Percentiles rank a stretch among this genome's conserved stretches.
Evolutionary conservation across 2,888 invertebrate genomes (phyloP).

Genomic region (Epinotia bilunana): DNA sequence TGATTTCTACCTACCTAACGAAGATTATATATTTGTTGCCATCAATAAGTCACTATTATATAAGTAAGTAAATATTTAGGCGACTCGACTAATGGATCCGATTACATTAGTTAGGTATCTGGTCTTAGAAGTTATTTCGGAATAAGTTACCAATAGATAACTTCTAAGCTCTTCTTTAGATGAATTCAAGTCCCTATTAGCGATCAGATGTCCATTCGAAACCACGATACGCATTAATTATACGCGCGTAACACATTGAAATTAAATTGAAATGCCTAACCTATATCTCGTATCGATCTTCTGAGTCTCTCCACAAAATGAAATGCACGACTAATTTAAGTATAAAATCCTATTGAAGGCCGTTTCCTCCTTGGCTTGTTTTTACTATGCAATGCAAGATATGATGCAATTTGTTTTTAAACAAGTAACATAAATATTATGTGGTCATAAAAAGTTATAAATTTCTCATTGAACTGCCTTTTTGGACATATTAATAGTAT

Average conservation of each 20-base stretch:
- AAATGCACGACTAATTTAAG: conserved; percentile 5
- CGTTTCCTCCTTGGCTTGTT: conserved; percentile 26
- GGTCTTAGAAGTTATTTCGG: too few species aligned
- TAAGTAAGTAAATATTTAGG: too few species aligned
- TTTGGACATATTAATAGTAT: conserved; percentile 31
- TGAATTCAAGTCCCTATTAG: too few species aligned
- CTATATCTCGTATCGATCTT: background rate
- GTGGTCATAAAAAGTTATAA: conserved; percentile 3
- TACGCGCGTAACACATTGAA: background rate
- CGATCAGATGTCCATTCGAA: too few species aligned
- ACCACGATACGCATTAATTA: background rate
- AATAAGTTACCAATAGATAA: too few species aligned
- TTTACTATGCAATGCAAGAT: conserved; percentile 3
- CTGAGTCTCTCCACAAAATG: background rate
- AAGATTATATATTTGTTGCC: too few species aligned
- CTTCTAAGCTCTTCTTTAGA: too few species aligned
- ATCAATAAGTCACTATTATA: too few species aligned
- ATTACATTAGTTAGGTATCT: too few species aligned
- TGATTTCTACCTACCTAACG: too few species aligned
- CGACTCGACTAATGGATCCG: too few species aligned
- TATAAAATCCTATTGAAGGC: conserved; percentile 18
- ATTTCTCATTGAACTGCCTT: conserved; percentile 25
- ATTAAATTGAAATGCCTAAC: background rate
- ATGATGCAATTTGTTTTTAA: conserved; percentile 25
- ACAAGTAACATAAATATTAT: conserved; percentile 22